Evolutionary conservation across 1,140 invertebrate genomes (phyloP).

Genomic region (Thaumatotibia leucotreta): DNA sequence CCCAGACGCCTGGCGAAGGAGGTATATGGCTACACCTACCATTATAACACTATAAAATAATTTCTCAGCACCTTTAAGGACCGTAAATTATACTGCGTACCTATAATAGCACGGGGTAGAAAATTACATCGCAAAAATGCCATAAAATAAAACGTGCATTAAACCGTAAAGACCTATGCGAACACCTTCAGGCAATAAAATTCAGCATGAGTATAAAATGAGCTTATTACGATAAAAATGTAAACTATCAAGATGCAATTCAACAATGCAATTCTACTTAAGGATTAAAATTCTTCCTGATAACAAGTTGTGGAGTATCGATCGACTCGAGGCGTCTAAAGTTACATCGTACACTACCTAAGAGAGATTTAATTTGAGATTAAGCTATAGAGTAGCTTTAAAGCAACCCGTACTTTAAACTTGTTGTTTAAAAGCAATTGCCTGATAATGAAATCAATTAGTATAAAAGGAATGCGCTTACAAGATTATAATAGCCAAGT

Average conservation of each 20-base stretch:
- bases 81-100: not conserved
- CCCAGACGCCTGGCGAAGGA: not conserved
- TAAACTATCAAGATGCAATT: not conserved
- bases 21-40: not conserved
- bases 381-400: not conserved
- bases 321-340: not conserved
- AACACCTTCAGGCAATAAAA: not conserved
- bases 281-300: not conserved
- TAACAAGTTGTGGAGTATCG: not conserved
- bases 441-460: too few species aligned
- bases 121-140: not conserved
- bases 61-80: not conserved
- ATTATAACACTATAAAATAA: not conserved
- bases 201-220: not conserved
- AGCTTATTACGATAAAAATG: not conserved
- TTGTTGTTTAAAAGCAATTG: not conserved
- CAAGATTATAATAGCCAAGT: too few species aligned
- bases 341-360: not conserved
- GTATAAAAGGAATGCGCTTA: too few species aligned
- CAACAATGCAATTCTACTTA: not conserved
- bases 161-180: not conserved
- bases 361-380: constrained; percentile 9
- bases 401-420: not conserved
- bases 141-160: not conserved
- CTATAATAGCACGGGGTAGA: not conserved